Evolutionary conservation across 2,113 vertebrate species (phyloP).

Genomic region (Gavia stellata): DNA sequence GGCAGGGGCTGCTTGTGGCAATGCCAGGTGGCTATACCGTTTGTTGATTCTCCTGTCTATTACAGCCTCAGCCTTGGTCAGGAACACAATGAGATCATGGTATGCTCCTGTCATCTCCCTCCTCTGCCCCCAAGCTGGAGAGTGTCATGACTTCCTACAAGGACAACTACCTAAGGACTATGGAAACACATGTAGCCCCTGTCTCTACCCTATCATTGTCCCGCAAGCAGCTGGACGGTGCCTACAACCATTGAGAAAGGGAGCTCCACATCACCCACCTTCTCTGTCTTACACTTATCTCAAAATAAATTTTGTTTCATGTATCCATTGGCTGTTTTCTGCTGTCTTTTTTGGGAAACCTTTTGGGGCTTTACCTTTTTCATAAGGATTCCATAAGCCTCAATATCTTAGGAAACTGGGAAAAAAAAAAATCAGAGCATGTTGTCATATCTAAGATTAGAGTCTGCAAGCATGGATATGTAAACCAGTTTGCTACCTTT

Average conservation of each 20-base stretch:
- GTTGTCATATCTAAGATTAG: background rate
- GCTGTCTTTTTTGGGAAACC: background rate
- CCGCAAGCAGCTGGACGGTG: background rate
- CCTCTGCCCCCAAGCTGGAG: background rate
- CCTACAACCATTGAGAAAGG: background rate
- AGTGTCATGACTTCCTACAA: background rate
- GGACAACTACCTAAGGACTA: background rate
- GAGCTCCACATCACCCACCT: background rate
- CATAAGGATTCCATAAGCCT: background rate
- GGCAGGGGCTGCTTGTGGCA: accelerated
- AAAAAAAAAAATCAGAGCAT: background rate
- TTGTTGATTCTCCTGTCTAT: background rate
- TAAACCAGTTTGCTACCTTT: background rate
- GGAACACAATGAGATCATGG: background rate
- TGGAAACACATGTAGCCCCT: background rate
- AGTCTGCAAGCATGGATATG: background rate
- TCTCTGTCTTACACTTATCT: background rate
- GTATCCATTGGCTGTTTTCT: background rate
- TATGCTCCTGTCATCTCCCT: background rate
- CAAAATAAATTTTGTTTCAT: background rate
- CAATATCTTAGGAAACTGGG: background rate
- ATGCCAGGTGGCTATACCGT: accelerated
- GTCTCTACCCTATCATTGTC: background rate
- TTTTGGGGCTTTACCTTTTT: background rate
- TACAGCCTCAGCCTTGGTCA: background rate